phyloP scores from a whole-genome alignment of 1,140 invertebrate species.

The Heliconius congener region DNA sequence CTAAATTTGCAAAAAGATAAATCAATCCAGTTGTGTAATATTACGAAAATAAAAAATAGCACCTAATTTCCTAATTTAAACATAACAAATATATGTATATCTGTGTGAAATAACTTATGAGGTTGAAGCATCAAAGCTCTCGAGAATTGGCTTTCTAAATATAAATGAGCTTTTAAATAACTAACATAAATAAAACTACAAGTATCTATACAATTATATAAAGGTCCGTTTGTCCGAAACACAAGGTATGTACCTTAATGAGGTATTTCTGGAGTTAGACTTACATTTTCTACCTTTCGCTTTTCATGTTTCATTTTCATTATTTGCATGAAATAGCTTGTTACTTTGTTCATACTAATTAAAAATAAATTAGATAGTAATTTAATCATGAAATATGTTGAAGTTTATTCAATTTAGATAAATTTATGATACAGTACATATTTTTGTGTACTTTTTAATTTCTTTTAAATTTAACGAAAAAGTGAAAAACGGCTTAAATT shows the following conservation, averaged over 20 bases:
- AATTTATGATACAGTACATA: neutral
- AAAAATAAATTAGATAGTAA: neutral
- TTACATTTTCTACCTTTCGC: neutral
- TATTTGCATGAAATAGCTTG: neutral
- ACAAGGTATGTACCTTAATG: neutral
- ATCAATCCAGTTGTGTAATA: too few relatives aligned
- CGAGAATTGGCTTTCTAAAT: neutral
- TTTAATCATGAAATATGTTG: neutral
- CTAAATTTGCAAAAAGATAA: too few relatives aligned
- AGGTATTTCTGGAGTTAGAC: neutral
- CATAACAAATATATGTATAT: too few relatives aligned
- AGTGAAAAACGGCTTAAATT: too few relatives aligned
- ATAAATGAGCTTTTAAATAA: slow-evolving; percentile 5
- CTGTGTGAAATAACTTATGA: neutral
- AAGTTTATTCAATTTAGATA: neutral
- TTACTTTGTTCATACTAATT: neutral
- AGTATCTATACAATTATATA: neutral
- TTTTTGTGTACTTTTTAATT: too few relatives aligned
- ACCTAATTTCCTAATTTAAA: too few relatives aligned
- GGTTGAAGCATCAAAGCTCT: neutral
- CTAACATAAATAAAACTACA: slow-evolving; percentile 14
- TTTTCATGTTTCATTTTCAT: neutral
- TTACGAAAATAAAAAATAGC: too few relatives aligned
- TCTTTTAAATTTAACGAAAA: too few relatives aligned
- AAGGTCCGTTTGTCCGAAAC: slow-evolving; percentile 18